Conservation (phyloP, 1,140 invertebrate species). For the Littorina saxatilis region DNA sequence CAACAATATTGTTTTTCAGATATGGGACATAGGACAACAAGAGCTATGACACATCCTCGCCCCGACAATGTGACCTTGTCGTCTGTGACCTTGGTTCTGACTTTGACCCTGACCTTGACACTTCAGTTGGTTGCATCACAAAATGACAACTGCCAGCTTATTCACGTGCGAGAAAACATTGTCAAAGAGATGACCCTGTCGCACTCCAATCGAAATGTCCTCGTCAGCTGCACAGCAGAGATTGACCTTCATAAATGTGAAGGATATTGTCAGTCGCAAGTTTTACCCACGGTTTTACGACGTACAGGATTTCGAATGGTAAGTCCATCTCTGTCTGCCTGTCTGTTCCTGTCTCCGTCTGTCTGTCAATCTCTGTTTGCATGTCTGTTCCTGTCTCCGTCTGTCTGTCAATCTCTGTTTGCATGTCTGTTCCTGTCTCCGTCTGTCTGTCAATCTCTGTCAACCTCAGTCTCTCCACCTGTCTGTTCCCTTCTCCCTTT, state of each 20-base stretch:
- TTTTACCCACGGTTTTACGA: constrained; percentile 36
- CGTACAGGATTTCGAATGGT: constrained; percentile 41
- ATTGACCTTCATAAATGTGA: constrained; percentile 47
- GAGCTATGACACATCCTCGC: background rate
- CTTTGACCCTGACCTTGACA: background rate
- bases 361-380: too few species aligned
- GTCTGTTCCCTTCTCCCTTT: too few species aligned
- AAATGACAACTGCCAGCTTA: constrained; percentile 31
- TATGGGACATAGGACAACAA: background rate
- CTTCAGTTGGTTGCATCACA: background rate
- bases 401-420: too few species aligned
- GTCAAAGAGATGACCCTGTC: constrained; percentile 3
- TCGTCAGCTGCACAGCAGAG: constrained; percentile 1
- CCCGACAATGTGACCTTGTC: background rate
- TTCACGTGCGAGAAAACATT: constrained; percentile 19
- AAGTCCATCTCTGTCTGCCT: background rate
- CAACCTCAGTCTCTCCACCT: too few species aligned
- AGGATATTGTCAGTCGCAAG: constrained; percentile 43
- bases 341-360: too few species aligned
- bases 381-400: too few species aligned
- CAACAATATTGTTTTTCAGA: background rate
- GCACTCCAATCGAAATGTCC: background rate
- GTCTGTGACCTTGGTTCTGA: background rate
- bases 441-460: too few species aligned
- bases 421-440: too few species aligned